A percentile compares a stretch with the other conserved stretches of the same genome.
phyloP scores from a whole-genome alignment of 2,797 vertebrate genomes.

The Discoglossus pictus region DNA sequence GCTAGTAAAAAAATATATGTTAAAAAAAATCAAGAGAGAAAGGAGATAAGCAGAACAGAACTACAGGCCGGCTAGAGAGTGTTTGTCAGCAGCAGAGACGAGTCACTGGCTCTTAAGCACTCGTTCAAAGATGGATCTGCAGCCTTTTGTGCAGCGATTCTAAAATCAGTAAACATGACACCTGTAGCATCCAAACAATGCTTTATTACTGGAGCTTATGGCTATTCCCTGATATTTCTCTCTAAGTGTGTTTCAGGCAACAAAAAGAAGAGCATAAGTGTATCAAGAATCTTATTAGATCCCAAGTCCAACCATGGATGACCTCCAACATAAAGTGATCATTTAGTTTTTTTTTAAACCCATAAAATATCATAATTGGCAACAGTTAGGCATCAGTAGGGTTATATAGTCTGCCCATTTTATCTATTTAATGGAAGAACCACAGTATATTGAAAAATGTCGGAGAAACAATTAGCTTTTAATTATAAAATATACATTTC shows the following conservation, averaged over 20 bases:
- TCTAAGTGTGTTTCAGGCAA: conserved; percentile 1
- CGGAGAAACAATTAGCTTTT: no score
- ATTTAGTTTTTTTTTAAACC: no score
- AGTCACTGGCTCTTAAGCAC: conserved; percentile 78
- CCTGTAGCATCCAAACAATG: conserved; percentile 63
- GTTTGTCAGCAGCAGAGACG: conserved; percentile 85
- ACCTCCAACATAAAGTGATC: no score
- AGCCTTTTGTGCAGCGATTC: conserved; percentile 55
- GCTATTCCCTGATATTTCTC: conserved; percentile 17
- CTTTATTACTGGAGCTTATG: conserved; percentile 58
- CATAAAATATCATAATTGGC: no score
- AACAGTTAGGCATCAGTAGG: no score
- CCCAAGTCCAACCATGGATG: no score
- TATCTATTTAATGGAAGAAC: no score
- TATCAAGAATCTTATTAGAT: no score
- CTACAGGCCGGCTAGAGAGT: conserved; percentile 82
- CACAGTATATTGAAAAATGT: no score
- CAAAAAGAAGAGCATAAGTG: no score
- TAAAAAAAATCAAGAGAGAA: conserved; percentile 50
- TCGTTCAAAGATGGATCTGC: conserved; percentile 63
- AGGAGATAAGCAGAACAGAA: conserved; percentile 72
- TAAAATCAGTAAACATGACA: conserved; percentile 55
- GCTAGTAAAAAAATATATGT: conserved; percentile 68
- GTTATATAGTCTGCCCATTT: no score
- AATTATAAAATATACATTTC: no score